Evolutionary conservation across 2,113 vertebrate species (phyloP).

Genomic region (Urocitellus parryii): DNA sequence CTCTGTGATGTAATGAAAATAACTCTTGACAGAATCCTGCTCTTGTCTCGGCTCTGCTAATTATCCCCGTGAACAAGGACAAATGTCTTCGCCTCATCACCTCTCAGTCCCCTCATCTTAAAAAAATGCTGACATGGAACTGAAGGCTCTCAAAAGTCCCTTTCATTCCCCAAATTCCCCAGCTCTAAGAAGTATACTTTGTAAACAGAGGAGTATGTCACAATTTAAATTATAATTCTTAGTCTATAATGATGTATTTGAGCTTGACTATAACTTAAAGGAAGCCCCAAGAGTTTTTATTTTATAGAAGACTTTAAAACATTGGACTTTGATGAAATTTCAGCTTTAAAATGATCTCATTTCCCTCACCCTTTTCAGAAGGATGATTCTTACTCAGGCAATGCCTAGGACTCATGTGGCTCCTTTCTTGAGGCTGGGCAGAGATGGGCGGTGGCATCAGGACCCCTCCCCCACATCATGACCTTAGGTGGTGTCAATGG

Average conservation of each 20-base stretch:
- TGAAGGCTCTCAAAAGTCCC: conserved; percentile 9
- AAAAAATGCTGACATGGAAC: not conserved
- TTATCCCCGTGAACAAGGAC: not conserved
- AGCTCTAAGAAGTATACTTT: conserved; percentile 32
- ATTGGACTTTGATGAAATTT: not conserved
- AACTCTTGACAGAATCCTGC: not conserved
- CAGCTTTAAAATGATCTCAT: not conserved
- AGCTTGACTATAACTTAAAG: conserved; percentile 4
- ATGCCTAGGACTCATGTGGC: not conserved
- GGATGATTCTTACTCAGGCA: not conserved
- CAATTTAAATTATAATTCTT: conserved; percentile 41
- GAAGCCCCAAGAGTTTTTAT: not conserved
- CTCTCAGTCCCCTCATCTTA: not conserved
- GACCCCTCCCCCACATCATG: not conserved
- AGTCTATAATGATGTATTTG: conserved; percentile 21
- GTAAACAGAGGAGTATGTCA: conserved; percentile 6
- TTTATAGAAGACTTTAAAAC: conserved; percentile 43
- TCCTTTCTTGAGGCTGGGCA: not conserved
- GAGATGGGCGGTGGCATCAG: not conserved
- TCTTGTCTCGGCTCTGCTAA: not conserved
- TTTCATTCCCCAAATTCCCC: conserved; percentile 19
- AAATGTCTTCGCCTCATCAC: not conserved
- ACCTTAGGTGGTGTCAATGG: not conserved
- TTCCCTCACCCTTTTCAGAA: not conserved
- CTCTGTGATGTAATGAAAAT: conserved; percentile 18